A percentile compares a stretch with the other conserved stretches of the same genome.
Evolutionary conservation across 1,140 invertebrate species (phyloP).

Genomic region (Vanessa atalanta): DNA sequence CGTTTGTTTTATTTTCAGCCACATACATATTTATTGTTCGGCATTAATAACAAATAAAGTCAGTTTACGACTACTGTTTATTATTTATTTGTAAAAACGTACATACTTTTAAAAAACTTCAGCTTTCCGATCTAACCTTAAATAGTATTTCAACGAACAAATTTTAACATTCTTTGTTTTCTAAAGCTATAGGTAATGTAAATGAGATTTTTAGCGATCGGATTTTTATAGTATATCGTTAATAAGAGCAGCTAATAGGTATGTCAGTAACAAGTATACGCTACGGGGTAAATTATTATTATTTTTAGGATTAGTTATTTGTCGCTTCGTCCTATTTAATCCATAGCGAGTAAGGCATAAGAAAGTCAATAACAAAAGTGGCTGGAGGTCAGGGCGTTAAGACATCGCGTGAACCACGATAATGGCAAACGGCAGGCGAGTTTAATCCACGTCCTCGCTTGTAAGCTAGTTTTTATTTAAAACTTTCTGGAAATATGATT

Average conservation of each 20-base stretch:
- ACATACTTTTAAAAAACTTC: background rate
- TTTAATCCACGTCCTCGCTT: slow-evolving; percentile 53
- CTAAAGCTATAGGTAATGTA: background rate
- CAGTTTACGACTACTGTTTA: slow-evolving; percentile 8
- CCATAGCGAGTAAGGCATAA: slow-evolving; percentile 31
- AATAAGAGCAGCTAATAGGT: too few relatives aligned
- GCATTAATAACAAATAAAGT: slow-evolving; percentile 33
- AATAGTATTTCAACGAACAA: background rate
- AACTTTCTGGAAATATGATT: slow-evolving; percentile 22
- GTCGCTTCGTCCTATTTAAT: slow-evolving; percentile 12
- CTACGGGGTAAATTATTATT: background rate
- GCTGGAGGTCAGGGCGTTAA: slow-evolving; percentile 61
- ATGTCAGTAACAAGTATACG: background rate
- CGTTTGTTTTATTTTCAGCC: slow-evolving; percentile 48
- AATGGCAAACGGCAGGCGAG: slow-evolving; percentile 57
- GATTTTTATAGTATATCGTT: too few relatives aligned
- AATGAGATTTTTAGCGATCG: slow-evolving; percentile 3
- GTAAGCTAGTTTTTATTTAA: slow-evolving; percentile 29
- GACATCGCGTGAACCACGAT: slow-evolving; percentile 62
- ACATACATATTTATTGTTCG: slow-evolving; percentile 35
- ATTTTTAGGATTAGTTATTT: background rate
- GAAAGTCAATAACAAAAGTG: slow-evolving; percentile 66
- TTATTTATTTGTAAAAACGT: slow-evolving; percentile 17
- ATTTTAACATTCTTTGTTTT: slow-evolving; percentile 14
- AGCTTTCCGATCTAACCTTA: background rate